Evolutionary conservation across 2,797 vertebrate genomes (phyloP).

Genomic region (Ctenosaura bakeri): DNA sequence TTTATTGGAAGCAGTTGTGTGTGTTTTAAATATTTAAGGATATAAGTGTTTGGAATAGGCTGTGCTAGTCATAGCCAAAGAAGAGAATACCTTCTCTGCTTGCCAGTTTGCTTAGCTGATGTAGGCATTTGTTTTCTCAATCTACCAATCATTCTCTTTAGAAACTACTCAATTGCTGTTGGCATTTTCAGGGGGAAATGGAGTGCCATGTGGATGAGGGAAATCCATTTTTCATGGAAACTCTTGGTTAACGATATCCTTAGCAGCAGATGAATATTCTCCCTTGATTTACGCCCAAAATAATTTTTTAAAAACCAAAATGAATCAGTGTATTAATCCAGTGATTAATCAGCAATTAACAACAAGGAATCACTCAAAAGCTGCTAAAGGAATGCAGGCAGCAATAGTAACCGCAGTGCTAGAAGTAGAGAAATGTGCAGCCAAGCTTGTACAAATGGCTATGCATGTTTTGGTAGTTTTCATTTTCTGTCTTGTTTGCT

Average conservation of each 20-base stretch:
- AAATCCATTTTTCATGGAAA: conserved; percentile 5
- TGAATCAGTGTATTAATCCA: neutral
- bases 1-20: conserved; percentile 1
- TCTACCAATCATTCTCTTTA: conserved; percentile 1
- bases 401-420: neutral
- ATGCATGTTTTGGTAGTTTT: neutral
- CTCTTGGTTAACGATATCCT: conserved; percentile 18
- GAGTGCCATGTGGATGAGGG: neutral
- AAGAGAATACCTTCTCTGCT: neutral
- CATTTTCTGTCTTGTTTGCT: neutral
- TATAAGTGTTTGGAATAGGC: conserved; percentile 33
- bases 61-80: neutral
- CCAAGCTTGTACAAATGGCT: neutral
- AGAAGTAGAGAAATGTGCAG: neutral
- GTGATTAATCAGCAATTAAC: neutral
- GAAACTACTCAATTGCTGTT: neutral
- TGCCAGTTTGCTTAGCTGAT: conserved; percentile 2
- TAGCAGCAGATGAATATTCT: conserved; percentile 16
- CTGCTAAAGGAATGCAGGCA: neutral
- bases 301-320: neutral
- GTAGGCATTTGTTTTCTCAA: neutral
- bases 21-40: conserved; percentile 33
- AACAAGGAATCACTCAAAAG: neutral
- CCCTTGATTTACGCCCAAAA: conserved; percentile 7
- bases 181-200: neutral